Base-by-base conservation (phyloP, 2,797 vertebrate species). In the Hapalemur alaotrensis region DNA sequence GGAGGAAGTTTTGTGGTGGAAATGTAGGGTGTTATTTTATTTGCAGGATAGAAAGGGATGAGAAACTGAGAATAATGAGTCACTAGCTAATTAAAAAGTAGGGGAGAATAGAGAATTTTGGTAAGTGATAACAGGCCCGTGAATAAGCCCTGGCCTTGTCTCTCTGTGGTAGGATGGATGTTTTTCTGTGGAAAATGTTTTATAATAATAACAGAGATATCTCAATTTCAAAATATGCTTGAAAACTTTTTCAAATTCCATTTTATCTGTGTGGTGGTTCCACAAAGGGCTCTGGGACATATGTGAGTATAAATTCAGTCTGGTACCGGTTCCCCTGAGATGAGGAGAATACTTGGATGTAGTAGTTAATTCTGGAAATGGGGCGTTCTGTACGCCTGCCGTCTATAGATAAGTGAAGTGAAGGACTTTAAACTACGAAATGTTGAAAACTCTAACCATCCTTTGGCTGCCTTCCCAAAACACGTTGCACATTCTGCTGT, bases 191-290 rank as follows among this genome's bases (percentile, higher is more conserved):
- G 72, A 46, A 78, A 12, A 1, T 75, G 43, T 83, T 89, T 86
- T 89, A 41, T 82, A 50, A 28, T 50, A 61, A 76, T 30, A 57
- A 35, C 7, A 50, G 32, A 83, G 72, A 80, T 83, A 81, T 41
- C 48, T n/a, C 52, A 12, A 22, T 87, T 76, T 95, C 50, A 92
- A 4, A 73, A 63, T 46, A 67, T 48, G 32, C 32, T 92, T 80
- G 70, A 52, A 87, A 86, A 32, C 52, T 38, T 83, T 14, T 41
- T 11, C 41, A 61, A 83, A 3, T 23, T 63, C 4, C 1, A 1
- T 22, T 78, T 38, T 50, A 1, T 23, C 32, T 10, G 4, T n/a
- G 25, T 54, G 14, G 23, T 61, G 70, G 35, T 28, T 61, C 38
- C 63, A 5, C 28, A 61, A 1, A 30, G 14, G 3, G 32, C 57